Evolutionary conservation across 2,888 invertebrate species (phyloP).

Genomic region (Acrobasis consociella): DNA sequence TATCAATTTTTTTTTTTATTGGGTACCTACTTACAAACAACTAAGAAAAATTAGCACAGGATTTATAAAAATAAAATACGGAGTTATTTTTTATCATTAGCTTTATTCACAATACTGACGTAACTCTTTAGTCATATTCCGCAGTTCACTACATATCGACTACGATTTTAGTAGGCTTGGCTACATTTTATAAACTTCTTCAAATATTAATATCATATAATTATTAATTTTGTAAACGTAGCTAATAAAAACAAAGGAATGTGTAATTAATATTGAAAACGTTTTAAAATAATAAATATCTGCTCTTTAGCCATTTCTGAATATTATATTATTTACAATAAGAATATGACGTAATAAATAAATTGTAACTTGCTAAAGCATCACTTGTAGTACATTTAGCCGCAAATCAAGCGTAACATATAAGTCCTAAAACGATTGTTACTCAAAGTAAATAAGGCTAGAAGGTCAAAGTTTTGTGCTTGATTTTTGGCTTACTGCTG

Average conservation of each 20-base stretch:
- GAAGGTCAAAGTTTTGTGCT: no score
- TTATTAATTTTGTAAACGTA: conserved; percentile 29
- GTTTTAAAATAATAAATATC: conserved; percentile 26
- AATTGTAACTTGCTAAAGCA: conserved; percentile 16
- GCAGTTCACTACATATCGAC: conserved; percentile 41
- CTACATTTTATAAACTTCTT: conserved; percentile 32
- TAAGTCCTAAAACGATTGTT: no score
- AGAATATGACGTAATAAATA: conserved; percentile 19
- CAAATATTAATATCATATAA: conserved; percentile 26
- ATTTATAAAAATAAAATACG: conserved; percentile 25
- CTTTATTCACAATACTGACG: conserved; percentile 71
- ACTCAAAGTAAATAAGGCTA: no score
- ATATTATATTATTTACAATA: conserved; percentile 31
- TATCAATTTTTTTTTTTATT: no score
- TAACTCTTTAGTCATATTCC: conserved; percentile 42
- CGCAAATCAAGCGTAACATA: no score
- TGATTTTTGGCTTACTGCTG: no score
- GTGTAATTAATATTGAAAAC: conserved; percentile 36
- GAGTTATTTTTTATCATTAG: conserved; percentile 41
- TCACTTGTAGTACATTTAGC: neutral
- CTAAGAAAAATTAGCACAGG: no score
- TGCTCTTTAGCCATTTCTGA: conserved; percentile 29
- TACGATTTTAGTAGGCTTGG: conserved; percentile 29
- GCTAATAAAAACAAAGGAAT: conserved; percentile 45
- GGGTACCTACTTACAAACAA: no score